Evolutionary conservation across 2,113 vertebrate species (phyloP).

Genomic region (Hypocryptadius cinnamomeus): DNA sequence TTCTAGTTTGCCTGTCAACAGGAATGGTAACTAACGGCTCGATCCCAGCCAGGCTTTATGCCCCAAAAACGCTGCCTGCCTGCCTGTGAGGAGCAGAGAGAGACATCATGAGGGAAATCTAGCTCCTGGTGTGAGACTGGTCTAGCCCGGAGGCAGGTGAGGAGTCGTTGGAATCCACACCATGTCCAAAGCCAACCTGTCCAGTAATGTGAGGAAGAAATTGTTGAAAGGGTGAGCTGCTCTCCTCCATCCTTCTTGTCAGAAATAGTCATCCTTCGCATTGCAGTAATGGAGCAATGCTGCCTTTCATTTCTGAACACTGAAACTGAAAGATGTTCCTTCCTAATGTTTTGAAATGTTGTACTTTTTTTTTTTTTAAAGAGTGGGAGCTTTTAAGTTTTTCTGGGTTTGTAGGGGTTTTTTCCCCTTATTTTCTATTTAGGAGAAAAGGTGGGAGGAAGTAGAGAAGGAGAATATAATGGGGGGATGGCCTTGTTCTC

Average conservation of each 20-base stretch:
- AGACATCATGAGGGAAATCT: background rate
- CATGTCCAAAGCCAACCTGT: background rate
- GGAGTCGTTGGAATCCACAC: background rate
- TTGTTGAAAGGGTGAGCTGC: background rate
- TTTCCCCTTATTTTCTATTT: slow-evolving; percentile 42
- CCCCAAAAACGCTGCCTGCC: slow-evolving; percentile 24
- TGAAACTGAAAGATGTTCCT: background rate
- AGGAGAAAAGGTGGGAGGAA: slow-evolving; percentile 22
- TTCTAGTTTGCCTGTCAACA: slow-evolving; percentile 63
- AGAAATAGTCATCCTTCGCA: background rate
- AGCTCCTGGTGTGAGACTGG: background rate
- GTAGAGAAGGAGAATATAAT: slow-evolving; percentile 55
- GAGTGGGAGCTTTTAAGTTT: slow-evolving; percentile 19
- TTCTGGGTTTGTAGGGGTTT: background rate
- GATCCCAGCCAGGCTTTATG: slow-evolving; percentile 28
- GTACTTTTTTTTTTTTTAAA: background rate
- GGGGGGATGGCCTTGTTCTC: slow-evolving; percentile 63
- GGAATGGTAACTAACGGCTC: slow-evolving; percentile 35
- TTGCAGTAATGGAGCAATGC: background rate
- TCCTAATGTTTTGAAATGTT: slow-evolving; percentile 16
- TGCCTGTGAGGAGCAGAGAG: background rate
- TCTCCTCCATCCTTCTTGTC: background rate
- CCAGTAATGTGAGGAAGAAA: background rate
- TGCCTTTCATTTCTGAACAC: background rate
- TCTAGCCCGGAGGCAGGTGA: background rate